Conservation (phyloP, 2,888 invertebrate species). For the Yponomeuta plumbellus region DNA sequence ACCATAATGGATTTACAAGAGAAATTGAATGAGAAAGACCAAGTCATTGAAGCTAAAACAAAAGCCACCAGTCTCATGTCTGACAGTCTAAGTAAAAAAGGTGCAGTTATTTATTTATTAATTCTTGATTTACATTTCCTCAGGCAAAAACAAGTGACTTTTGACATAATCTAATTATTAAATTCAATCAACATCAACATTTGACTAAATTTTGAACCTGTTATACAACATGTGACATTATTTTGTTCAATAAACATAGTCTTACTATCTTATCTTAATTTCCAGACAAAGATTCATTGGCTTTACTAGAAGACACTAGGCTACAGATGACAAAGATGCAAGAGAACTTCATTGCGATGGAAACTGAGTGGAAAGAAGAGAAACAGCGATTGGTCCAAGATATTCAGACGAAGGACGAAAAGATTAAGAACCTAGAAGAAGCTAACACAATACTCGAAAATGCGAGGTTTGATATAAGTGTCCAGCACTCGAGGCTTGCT, state of each 20-base stretch:
- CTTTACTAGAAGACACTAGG: slow-evolving; percentile 86
- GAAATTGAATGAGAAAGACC: slow-evolving; percentile 87
- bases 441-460: slow-evolving; percentile 71
- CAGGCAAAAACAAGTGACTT: too few relatives aligned
- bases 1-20: slow-evolving; percentile 89
- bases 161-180: too few relatives aligned
- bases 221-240: neutral
- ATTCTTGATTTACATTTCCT: too few relatives aligned
- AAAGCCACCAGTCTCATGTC: slow-evolving; percentile 86
- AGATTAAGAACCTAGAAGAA: slow-evolving; percentile 73
- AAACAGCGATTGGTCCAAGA: slow-evolving; percentile 74
- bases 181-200: slow-evolving; percentile 1
- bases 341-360: slow-evolving; percentile 82
- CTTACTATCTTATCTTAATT: neutral
- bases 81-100: slow-evolving; percentile 82
- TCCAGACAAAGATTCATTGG: slow-evolving; percentile 80
- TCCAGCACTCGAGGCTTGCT: slow-evolving; percentile 71
- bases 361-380: slow-evolving; percentile 83
- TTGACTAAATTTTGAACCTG: neutral
- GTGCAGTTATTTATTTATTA: slow-evolving; percentile 32
- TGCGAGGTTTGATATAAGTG: slow-evolving; percentile 66
- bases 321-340: slow-evolving; percentile 89
- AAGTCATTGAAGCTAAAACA: slow-evolving; percentile 87
- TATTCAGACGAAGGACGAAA: slow-evolving; percentile 74
- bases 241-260: neutral